Conservation (phyloP, 2,888 invertebrate genomes). For the Drosophila monieri region DNA sequence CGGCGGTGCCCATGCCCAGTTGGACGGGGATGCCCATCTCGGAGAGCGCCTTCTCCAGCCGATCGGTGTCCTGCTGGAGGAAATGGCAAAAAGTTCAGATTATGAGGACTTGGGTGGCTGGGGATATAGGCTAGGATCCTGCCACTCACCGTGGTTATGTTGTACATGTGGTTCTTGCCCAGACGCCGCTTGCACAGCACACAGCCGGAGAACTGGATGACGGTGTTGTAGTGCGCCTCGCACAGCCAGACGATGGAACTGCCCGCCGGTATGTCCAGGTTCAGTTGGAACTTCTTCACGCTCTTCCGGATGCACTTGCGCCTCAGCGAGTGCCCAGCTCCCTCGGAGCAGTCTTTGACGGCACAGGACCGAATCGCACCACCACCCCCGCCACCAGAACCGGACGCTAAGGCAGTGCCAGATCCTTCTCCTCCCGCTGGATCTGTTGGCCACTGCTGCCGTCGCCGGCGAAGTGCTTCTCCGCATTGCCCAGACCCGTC, state of each 20-base stretch:
- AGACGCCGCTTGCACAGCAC: slow-evolving; percentile 90
- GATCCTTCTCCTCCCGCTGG: slow-evolving; percentile 34
- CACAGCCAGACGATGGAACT: slow-evolving; percentile 87
- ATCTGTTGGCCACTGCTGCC: slow-evolving; percentile 5
- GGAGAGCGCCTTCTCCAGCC: slow-evolving; percentile 86
- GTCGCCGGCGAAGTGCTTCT: slow-evolving; percentile 50
- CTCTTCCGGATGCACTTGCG: slow-evolving; percentile 90
- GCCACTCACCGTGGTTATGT: slow-evolving; percentile 86
- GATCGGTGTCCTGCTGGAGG: slow-evolving; percentile 85
- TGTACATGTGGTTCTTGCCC: slow-evolving; percentile 91
- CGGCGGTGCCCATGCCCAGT: slow-evolving; percentile 88
- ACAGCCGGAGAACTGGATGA: slow-evolving; percentile 91
- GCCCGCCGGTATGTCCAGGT: slow-evolving; percentile 87
- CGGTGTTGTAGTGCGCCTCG: slow-evolving; percentile 88
- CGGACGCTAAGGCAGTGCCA: not conserved
- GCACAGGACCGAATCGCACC: slow-evolving; percentile 84
- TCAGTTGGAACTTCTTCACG: slow-evolving; percentile 87
- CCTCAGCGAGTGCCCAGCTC: slow-evolving; percentile 87
- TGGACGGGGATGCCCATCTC: slow-evolving; percentile 88
- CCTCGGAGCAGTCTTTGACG: slow-evolving; percentile 86
- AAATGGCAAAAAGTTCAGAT: not conserved
- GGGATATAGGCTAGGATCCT: not conserved
- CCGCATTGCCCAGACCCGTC: slow-evolving; percentile 30
- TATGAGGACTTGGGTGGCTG: too few relatives aligned
- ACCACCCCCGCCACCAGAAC: not conserved